Evolutionary conservation across 1,140 invertebrate species (phyloP), one percentile per base, ranked within the genome.

Genomic region (Scaptomyza hsui): DNA sequence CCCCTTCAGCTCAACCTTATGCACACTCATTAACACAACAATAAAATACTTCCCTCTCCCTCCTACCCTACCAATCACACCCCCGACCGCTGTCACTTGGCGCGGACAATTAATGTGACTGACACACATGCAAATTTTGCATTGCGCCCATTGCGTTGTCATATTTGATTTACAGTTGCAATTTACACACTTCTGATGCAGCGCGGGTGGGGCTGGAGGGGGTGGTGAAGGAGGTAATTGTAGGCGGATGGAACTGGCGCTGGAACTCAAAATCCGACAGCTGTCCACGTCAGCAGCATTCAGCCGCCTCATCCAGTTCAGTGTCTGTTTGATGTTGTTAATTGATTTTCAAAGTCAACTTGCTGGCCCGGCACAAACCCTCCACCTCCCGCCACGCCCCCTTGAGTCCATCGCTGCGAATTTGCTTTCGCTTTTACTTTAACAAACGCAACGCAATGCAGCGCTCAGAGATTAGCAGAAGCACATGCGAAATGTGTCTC

Each of bases 101-200:
- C 60, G 49, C 59, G 72, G 81, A 88, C 82, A 88, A 89, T 86
- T 86, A 86, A 86, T 88, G 75, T 82, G 83, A 88, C 82, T 86
- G 81, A 86, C 82, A 86, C 83, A 88, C 82, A 88, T 88, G 83
- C 75, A 88, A 85, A 86, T 86, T 88, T 77, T 88, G 73, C 81
- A 71, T 65, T 65, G n/a, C 60, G 78, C 62, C 78, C 32, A 29
- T 29, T 78, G 81, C 83, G 83, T 82, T 89, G 86, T 89, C 81
- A 89, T 89, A 89, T 89, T 89, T 89, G 86, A 89, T 89, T 89
- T 89, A 89, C 86, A 89, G 81, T 89, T 86, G 86, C 86, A 89
- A 89, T 89, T 89, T 89, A 78, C 86, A 82, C 81, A 89, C 86
- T 85, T 88, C 44, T 56, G 41, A 56, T 47, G 16, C 19, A 35